Evolutionary conservation across 2,113 vertebrate genomes (phyloP).

Genomic region (Chlorodrepanis virens): DNA sequence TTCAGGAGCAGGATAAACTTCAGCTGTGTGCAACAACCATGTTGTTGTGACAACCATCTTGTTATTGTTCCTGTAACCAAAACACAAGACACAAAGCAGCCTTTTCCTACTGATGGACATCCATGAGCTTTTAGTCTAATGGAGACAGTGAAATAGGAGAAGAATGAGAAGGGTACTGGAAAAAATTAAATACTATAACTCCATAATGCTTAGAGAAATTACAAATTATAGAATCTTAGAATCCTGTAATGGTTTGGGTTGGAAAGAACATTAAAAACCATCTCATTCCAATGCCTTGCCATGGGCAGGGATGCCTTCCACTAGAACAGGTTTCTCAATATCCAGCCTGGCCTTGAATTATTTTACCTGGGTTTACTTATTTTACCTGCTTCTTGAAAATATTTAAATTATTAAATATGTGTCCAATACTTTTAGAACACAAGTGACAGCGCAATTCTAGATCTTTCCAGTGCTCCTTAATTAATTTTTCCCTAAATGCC

Average conservation of each 20-base stretch:
- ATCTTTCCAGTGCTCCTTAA: background rate
- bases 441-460: background rate
- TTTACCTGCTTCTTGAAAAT: background rate
- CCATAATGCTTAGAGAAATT: background rate
- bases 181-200: background rate
- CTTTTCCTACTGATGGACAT: background rate
- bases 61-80: fast-evolving
- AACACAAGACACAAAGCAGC: fast-evolving
- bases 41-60: fast-evolving
- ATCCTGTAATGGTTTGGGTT: background rate
- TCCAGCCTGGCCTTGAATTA: background rate
- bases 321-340: background rate
- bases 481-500: fast-evolving
- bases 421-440: background rate
- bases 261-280: background rate
- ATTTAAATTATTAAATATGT: background rate
- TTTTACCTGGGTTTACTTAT: background rate
- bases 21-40: fast-evolving
- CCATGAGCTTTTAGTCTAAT: fast-evolving
- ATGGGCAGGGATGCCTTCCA: background rate
- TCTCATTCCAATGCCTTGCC: background rate
- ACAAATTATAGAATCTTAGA: background rate
- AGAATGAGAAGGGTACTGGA: fast-evolving
- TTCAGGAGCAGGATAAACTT: background rate
- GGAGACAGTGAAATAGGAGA: background rate